Evolutionary conservation across 2,888 invertebrate genomes (phyloP).

Genomic region (Ryuthela nishihirai): DNA sequence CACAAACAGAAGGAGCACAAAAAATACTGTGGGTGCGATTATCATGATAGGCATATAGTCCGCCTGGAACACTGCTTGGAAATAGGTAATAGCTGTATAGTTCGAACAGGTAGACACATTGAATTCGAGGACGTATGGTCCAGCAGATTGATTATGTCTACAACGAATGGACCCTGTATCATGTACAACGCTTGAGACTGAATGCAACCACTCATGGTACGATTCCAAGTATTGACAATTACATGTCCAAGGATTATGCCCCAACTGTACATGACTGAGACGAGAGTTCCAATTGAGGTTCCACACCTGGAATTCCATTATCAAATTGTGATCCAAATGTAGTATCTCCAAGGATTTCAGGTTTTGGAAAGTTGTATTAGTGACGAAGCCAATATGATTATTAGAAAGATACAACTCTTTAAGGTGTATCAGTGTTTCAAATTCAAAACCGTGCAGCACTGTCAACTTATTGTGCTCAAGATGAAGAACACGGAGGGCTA

Average conservation of each 20-base stretch:
- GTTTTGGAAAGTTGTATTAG: constrained; percentile 66
- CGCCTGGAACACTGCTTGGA: constrained; percentile 67
- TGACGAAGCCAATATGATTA: constrained; percentile 66
- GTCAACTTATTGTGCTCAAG: constrained; percentile 69
- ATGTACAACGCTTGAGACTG: constrained; percentile 60
- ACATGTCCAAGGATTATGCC: constrained; percentile 74
- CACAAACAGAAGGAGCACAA: constrained; percentile 63
- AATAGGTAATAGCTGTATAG: constrained; percentile 46
- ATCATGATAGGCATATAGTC: constrained; percentile 72
- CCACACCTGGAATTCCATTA: constrained; percentile 68
- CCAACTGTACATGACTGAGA: constrained; percentile 67
- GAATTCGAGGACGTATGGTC: constrained; percentile 40
- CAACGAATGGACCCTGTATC: constrained; percentile 41
- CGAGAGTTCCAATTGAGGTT: constrained; percentile 55
- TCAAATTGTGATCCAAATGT: constrained; percentile 67
- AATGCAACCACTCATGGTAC: constrained; percentile 70
- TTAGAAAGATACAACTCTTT: constrained; percentile 69
- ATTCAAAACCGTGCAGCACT: constrained; percentile 70
- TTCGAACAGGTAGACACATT: constrained; percentile 42
- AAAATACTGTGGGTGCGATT: constrained; percentile 64
- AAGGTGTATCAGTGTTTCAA: constrained; percentile 70
- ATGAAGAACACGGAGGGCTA: constrained; percentile 68
- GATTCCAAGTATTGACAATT: constrained; percentile 76
- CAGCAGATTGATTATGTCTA: constrained; percentile 36
- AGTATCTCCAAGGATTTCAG: constrained; percentile 64